These are phyloP conservation scores for Pyrrhosoma nymphula DNA, from an alignment of 2,888 invertebrate genomes.

Conservation along the genomic window DNA sequence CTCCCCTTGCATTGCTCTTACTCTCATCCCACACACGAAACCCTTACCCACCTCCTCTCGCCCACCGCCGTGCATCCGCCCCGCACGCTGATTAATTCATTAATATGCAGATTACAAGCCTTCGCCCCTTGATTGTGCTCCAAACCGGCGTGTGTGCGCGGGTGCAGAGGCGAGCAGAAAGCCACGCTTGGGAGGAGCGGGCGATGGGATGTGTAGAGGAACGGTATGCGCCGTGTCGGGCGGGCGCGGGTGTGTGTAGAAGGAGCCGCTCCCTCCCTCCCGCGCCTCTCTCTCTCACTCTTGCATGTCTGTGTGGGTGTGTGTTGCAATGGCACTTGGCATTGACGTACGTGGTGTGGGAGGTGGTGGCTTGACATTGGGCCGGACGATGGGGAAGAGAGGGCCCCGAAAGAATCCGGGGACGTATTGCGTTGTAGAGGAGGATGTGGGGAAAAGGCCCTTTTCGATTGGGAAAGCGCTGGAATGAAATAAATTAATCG, in stretches of 20 bases:
- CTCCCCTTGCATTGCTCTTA: background rate
- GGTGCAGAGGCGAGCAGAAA: conserved; percentile 58
- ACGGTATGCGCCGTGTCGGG: background rate
- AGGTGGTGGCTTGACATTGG: background rate
- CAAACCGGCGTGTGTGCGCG: conserved; percentile 53
- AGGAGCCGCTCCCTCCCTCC: no score
- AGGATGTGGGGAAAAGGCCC: background rate
- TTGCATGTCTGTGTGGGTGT: background rate
- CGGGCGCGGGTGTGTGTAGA: background rate
- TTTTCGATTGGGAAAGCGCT: background rate
- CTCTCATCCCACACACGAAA: background rate
- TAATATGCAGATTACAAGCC: conserved; percentile 65
- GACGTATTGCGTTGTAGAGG: background rate
- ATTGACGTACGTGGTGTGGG: conserved; percentile 3
- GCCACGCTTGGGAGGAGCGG: conserved; percentile 56
- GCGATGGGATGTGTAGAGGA: conserved; percentile 33
- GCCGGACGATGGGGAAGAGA: background rate
- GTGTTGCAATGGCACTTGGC: conserved; percentile 19
- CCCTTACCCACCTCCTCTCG: background rate
- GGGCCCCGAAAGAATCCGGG: background rate
- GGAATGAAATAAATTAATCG: background rate
- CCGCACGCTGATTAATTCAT: conserved; percentile 61
- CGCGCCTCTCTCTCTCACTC: background rate
- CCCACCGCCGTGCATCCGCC: conserved; percentile 25
- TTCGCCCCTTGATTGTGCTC: conserved; percentile 58